Base-by-base conservation (phyloP, 2,797 vertebrate genomes). In the Gobio occitaniae region DNA sequence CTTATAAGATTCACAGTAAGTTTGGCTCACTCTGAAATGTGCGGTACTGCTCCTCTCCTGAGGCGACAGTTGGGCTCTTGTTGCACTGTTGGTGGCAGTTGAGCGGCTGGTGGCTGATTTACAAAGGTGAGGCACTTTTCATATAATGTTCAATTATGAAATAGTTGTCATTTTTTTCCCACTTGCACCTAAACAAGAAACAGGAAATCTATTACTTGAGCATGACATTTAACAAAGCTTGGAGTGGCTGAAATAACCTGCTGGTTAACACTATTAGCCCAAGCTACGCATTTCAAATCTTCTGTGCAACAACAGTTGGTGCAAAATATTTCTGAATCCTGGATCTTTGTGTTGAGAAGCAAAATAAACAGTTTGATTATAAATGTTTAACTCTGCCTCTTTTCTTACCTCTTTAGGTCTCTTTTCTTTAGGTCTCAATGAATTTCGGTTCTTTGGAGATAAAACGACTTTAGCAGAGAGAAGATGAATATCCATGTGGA, bases 401-500 rank as follows among this genome's bases (percentile, higher is more conserved):
- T 48, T 32, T 47, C 41, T 29, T 54, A 10, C 8, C 15, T 63
- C 41, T 63, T 68, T 66, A 41, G 48, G 61, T 84, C 25, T 65
- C 4, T 17, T 16, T 85, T 38, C n/a, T 38, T 44, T 88, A 93
- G 93, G 90, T 94, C 91, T 94, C 91, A 88, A 92, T 95, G 94
- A 90, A 90, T 90, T 86, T 89, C 90, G 65, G 91, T 87, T 93
- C 91, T 88, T 93, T 92, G 84, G 90, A 79, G 87, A 88, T 87
- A 87, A 88, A 87, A 88, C 85, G 66, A 84, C 66, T 89, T 87
- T 86, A 86, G 84, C 80, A 68, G 79, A 85, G 92, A 91, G 90
- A 93, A 89, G 82, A 97, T 99, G 97, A 92, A 96, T 93, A 97
- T 99, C 94, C 97, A 99, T 84, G 95, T 95, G 79, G 98, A 98